Evolutionary conservation across 2,797 vertebrate species (phyloP).

Genomic region (Meriones psammophilus): DNA sequence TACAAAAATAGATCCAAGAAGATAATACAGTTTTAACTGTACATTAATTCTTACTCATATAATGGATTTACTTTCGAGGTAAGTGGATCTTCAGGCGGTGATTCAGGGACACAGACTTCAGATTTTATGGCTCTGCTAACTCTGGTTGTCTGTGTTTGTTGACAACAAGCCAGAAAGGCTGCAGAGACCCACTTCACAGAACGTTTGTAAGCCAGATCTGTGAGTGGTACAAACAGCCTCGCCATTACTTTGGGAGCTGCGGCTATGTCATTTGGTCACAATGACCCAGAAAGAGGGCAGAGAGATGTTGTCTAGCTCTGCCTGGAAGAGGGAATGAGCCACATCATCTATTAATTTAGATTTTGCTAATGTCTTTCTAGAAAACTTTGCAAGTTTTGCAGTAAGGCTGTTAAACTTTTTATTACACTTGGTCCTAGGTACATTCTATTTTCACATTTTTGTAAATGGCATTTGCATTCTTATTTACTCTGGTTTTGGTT

Average conservation of each 20-base stretch:
- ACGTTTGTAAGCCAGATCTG: background rate
- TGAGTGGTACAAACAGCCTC: background rate
- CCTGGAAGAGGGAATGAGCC: background rate
- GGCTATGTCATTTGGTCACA: background rate
- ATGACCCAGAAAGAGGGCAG: background rate
- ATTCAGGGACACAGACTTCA: background rate
- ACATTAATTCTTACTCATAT: background rate
- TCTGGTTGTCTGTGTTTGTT: background rate
- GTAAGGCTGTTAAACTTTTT: constrained; percentile 9
- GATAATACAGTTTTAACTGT: background rate
- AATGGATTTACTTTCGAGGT: background rate
- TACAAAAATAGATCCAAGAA: background rate
- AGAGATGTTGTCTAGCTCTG: background rate
- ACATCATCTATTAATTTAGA: background rate
- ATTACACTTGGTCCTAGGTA: background rate
- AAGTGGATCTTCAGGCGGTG: background rate
- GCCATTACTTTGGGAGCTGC: background rate
- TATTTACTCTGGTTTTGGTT: constrained; percentile 6
- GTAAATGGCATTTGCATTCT: background rate
- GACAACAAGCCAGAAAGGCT: background rate
- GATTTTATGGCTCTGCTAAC: background rate
- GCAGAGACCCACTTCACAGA: background rate
- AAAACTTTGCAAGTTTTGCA: background rate
- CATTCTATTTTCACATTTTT: background rate
- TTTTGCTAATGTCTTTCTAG: background rate